Percentiles rank a stretch among this genome's conserved stretches.
These are phyloP conservation scores for Lycocerus yunnanus DNA, from an alignment of 2,888 invertebrate species.

Conservation along the genomic window DNA sequence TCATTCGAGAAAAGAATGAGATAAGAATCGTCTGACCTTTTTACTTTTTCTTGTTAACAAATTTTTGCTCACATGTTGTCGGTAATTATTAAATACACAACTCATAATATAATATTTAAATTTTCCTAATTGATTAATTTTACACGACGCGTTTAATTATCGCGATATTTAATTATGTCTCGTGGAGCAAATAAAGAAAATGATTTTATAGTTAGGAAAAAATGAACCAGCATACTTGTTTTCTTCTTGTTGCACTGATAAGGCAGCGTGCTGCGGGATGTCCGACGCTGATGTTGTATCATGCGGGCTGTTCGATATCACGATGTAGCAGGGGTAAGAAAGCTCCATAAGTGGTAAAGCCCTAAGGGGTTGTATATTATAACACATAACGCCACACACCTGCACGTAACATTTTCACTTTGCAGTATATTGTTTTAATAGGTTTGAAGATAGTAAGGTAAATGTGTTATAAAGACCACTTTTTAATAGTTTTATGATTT, in stretches of 20 bases:
- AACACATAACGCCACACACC: slow-evolving; percentile 32
- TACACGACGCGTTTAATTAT: neutral
- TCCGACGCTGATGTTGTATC: slow-evolving; percentile 27
- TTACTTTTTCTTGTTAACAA: slow-evolving; percentile 37
- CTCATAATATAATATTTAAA: neutral
- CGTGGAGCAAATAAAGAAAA: neutral
- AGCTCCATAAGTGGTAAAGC: slow-evolving; percentile 31
- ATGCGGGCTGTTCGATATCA: slow-evolving; percentile 30
- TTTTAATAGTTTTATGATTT: neutral
- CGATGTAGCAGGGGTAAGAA: slow-evolving; percentile 25
- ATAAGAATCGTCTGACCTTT: slow-evolving; percentile 53
- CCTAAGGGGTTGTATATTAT: slow-evolving; percentile 38
- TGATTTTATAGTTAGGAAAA: neutral
- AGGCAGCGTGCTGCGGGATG: slow-evolving; percentile 20
- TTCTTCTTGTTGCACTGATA: neutral
- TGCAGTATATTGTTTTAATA: slow-evolving; percentile 42
- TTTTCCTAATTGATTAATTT: neutral
- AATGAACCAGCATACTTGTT: neutral
- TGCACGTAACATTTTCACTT: slow-evolving; percentile 37
- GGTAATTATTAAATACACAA: neutral
- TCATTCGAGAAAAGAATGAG: slow-evolving; percentile 50
- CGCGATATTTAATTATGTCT: neutral
- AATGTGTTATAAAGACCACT: slow-evolving; percentile 23
- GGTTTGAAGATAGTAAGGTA: slow-evolving; percentile 30
- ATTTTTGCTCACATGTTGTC: neutral